These are phyloP conservation scores for Numenius arquata DNA, from an alignment of 2,113 vertebrate species.

Conservation along the genomic window DNA sequence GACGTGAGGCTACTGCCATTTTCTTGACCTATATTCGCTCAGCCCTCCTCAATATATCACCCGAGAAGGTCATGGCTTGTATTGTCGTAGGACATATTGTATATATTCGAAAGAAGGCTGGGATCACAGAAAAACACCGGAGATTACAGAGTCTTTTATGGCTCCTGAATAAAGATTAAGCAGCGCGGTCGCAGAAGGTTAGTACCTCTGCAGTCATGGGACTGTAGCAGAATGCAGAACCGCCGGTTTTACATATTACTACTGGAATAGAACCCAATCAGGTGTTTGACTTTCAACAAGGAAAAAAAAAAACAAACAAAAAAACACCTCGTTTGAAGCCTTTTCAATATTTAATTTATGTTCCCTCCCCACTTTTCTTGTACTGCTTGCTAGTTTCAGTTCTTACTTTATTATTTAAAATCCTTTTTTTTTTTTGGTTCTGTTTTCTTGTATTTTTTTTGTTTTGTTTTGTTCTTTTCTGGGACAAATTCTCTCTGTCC, in stretches of 20 bases:
- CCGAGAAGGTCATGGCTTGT: neutral
- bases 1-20: fast-evolving
- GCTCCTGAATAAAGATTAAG: neutral
- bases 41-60: neutral
- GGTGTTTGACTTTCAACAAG: neutral
- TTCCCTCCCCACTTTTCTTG: neutral
- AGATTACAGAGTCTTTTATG: neutral
- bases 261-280: neutral
- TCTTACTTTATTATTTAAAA: neutral
- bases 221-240: neutral
- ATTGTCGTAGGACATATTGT: neutral
- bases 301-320: neutral
- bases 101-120: neutral
- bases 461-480: neutral
- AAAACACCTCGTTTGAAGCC: neutral
- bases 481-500: neutral
- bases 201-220: neutral
- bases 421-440: neutral
- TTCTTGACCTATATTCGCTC: neutral
- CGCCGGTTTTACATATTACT: neutral
- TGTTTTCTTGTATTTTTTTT: neutral
- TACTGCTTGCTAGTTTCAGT: no score
- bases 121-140: neutral
- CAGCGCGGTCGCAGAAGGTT: neutral
- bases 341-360: neutral